These are phyloP conservation scores for Plutella xylostella DNA, from an alignment of 2,888 invertebrate species.

Conservation along the genomic window DNA sequence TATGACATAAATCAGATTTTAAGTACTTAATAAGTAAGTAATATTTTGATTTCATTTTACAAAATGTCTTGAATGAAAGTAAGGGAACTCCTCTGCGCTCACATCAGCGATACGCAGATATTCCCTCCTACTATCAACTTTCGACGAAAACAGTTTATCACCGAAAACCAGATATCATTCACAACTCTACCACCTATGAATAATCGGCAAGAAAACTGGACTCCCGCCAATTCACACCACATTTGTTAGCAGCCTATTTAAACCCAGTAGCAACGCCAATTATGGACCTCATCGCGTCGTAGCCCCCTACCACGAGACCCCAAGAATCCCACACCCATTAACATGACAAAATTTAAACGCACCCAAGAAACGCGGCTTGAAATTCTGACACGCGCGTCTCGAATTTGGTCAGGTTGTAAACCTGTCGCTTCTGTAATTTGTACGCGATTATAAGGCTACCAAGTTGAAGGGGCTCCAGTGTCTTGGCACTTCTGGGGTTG, in stretches of 20 bases:
- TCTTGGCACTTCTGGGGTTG: neutral
- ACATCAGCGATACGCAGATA: no score
- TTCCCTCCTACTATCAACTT: no score
- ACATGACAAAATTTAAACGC: slow-evolving; percentile 4
- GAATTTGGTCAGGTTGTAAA: slow-evolving; percentile 8
- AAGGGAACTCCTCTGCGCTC: no score
- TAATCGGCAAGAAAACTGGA: slow-evolving; percentile 15
- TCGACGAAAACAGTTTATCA: no score
- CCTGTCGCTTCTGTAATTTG: slow-evolving; percentile 9
- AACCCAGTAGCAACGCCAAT: slow-evolving; percentile 48
- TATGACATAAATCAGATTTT: no score
- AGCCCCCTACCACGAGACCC: slow-evolving; percentile 6
- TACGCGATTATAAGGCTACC: neutral
- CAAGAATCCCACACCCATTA: neutral
- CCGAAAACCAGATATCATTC: no score
- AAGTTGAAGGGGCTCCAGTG: neutral
- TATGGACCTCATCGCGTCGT: slow-evolving; percentile 23
- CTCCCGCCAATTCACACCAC: slow-evolving; percentile 41
- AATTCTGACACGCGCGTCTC: slow-evolving; percentile 4
- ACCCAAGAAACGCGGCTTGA: neutral
- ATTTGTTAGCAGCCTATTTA: slow-evolving; percentile 46
- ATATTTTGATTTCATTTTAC: no score
- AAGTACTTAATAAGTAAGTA: no score
- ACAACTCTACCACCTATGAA: slow-evolving; percentile 12
- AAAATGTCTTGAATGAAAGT: no score